Base-by-base conservation (phyloP, 2,888 invertebrate genomes). In the Vesta saturnalis region DNA sequence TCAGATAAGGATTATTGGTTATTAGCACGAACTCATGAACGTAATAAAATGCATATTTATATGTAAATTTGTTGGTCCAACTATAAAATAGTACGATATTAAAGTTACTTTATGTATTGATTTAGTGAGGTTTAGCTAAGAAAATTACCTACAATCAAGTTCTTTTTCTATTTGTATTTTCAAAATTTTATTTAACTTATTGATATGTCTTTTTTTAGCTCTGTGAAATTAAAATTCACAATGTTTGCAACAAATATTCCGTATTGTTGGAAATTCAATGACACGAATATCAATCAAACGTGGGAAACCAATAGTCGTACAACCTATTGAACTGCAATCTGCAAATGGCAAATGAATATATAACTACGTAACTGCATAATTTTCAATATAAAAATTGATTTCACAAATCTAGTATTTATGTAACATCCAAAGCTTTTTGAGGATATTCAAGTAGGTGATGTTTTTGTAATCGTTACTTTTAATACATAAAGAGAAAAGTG, bases 1-100 rank as follows among this genome's bases (percentile, higher is more conserved):
- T 66, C 65, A 62, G 65, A 56, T 60, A 61, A 60, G 60, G 69
- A 62, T 66, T 66, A 63, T 60, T 69, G 60, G 56, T 69, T 71
- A 67, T 60, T 66, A 66, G 47, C 69, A 69, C 67, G 71, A 69
- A 66, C 61, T 61, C 64, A 61, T 64, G 22, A 60, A 64, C 35
- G 43, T 63, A 59, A 63, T 60, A 63, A 68, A 56, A 60, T 49
- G 59, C 49, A 18, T 22, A 35, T 65, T 60, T 60, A 30, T 56
- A 56, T 56, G 35, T 56, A 56, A 56, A 52, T 52, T 52, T 12
- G 52, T 52, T 52, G 18, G 52, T 19, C 18, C 52, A 12, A 52
- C 52, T 21, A 52, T 52, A 52, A 52, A 52, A 21, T 52, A 52
- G n/a, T 52, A 21, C 19, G 52, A 19, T 15, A 47, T 47, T 15